A percentile compares a stretch with the other conserved stretches of the same genome.
Conservation (phyloP, 2,888 invertebrate species). For the Lysandra coridon region DNA sequence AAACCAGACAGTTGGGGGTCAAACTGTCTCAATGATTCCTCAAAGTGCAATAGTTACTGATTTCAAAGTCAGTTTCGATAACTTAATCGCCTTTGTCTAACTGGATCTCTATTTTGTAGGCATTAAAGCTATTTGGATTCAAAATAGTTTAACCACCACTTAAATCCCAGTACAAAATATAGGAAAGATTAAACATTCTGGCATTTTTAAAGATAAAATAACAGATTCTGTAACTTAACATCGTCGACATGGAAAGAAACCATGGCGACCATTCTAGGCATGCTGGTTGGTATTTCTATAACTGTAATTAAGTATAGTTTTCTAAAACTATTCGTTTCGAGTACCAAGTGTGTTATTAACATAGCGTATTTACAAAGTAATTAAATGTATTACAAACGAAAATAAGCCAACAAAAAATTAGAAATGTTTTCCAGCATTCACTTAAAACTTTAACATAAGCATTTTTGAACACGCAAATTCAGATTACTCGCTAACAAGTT, state of each 20-base stretch:
- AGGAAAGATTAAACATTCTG: no score
- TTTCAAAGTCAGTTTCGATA: conserved; percentile 7
- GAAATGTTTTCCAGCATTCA: conserved; percentile 10
- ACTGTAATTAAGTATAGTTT: neutral
- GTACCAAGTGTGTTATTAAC: neutral
- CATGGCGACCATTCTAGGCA: neutral
- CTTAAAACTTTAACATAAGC: conserved; percentile 30
- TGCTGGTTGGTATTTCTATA: neutral
- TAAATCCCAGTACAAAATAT: no score
- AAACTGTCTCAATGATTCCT: neutral
- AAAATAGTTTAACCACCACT: neutral
- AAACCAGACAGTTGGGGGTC: conserved; percentile 11
- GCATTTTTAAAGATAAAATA: no score
- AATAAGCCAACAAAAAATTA: conserved; percentile 13
- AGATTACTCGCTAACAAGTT: conserved; percentile 57
- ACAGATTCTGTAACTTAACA: no score
- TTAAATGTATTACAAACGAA: neutral
- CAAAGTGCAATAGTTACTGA: conserved; percentile 8
- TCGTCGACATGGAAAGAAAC: neutral
- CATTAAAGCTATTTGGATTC: no score
- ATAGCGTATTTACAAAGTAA: conserved; percentile 4
- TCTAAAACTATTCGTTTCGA: neutral
- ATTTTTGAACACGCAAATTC: conserved; percentile 38
- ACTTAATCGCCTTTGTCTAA: neutral
- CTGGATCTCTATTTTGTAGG: neutral